A percentile compares a stretch with the other conserved stretches of the same genome.
phyloP scores from a whole-genome alignment of 2,888 invertebrate species.

The Drosophila colorata region DNA sequence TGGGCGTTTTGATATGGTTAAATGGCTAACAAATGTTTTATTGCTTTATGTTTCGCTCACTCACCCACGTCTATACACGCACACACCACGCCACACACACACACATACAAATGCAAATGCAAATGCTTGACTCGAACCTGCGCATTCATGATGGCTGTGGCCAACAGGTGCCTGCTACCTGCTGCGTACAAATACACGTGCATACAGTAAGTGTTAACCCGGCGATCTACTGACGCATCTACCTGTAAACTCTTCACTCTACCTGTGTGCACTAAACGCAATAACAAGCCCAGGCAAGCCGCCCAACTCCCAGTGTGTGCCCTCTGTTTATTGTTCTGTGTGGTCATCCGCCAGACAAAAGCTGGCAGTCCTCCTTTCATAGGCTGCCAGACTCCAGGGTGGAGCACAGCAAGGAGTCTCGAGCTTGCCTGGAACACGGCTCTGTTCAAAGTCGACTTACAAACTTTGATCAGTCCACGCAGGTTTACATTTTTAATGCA shows the following conservation, averaged over 20 bases:
- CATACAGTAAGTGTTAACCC: slow-evolving; percentile 88
- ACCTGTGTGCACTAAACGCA: slow-evolving; percentile 30
- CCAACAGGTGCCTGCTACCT: slow-evolving; percentile 87
- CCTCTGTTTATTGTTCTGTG: slow-evolving; percentile 50
- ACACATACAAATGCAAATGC: slow-evolving; percentile 34
- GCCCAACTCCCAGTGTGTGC: slow-evolving; percentile 13
- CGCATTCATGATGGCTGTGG: slow-evolving; percentile 59
- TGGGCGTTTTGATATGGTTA: slow-evolving; percentile 33
- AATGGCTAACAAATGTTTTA: slow-evolving; percentile 69
- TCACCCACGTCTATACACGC: slow-evolving; percentile 28
- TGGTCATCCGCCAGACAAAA: slow-evolving; percentile 71
- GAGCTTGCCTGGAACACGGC: slow-evolving; percentile 37
- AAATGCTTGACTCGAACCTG: slow-evolving; percentile 59
- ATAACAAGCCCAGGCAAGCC: slow-evolving; percentile 29
- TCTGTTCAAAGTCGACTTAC: not conserved
- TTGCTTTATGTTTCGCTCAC: slow-evolving; percentile 67
- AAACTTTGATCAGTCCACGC: slow-evolving; percentile 7
- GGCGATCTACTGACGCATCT: too few relatives aligned
- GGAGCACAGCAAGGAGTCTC: slow-evolving; percentile 59
- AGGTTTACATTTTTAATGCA: slow-evolving; percentile 19
- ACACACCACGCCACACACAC: slow-evolving; percentile 17
- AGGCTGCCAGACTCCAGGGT: slow-evolving; percentile 63
- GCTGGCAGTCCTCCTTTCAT: slow-evolving; percentile 49
- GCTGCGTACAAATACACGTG: slow-evolving; percentile 88
- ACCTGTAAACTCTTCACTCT: slow-evolving; percentile 3